Percentiles rank a stretch among this genome's conserved stretches.
phyloP scores from a whole-genome alignment of 2,888 invertebrate genomes.

The Pristionchus arcanus region DNA sequence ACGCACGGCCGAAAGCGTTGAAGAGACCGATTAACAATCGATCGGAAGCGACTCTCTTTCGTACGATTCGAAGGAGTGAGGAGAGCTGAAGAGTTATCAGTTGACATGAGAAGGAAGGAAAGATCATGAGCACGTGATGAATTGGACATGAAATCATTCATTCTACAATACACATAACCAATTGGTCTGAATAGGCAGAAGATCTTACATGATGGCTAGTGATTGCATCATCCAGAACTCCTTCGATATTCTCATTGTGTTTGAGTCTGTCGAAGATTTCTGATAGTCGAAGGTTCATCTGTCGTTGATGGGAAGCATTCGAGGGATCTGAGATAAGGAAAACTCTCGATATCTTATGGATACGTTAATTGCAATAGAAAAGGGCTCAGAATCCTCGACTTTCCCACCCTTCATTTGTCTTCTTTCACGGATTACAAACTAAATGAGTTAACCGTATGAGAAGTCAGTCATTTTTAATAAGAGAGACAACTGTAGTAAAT shows the following conservation, averaged over 20 bases:
- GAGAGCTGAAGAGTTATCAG: conserved; percentile 67
- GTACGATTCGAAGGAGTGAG: conserved; percentile 78
- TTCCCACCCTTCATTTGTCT: no score
- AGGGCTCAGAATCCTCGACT: no score
- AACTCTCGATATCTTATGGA: no score
- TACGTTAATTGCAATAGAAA: no score
- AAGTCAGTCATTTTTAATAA: no score
- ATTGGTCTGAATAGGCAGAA: no score
- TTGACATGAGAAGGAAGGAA: neutral
- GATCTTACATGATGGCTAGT: conserved; percentile 76
- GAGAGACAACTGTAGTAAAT: no score
- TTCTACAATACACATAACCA: neutral
- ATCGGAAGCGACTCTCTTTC: conserved; percentile 80
- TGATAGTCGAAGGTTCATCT: conserved; percentile 79
- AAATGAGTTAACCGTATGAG: no score
- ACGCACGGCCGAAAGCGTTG: conserved; percentile 69
- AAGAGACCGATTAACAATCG: conserved; percentile 77
- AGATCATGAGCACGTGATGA: neutral
- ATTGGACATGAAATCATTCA: neutral
- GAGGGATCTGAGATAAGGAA: conserved; percentile 68
- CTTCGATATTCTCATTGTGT: conserved; percentile 79
- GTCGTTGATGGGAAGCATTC: conserved; percentile 79
- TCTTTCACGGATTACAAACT: no score
- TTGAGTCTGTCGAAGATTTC: conserved; percentile 80
- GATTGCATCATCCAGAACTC: conserved; percentile 78